Conservation (phyloP, 2,113 vertebrate species). For the Todiramphus chloris region DNA sequence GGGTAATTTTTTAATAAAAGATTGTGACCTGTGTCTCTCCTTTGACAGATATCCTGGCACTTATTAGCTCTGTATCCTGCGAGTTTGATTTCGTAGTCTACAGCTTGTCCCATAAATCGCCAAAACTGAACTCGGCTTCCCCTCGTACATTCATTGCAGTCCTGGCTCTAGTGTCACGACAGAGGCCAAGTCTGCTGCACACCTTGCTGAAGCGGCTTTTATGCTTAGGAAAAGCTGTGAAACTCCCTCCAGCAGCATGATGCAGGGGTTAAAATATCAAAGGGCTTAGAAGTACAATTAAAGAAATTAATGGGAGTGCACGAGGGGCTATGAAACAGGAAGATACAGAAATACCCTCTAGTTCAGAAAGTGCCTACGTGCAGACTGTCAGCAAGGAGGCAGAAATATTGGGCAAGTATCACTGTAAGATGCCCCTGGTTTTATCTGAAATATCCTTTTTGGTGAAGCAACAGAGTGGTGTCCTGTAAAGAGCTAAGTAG, state of each 20-base stretch:
- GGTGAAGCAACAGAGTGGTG: background rate
- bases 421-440: background rate
- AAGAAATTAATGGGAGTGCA: background rate
- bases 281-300: background rate
- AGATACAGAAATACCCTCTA: background rate
- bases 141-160: background rate
- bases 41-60: background rate
- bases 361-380: background rate
- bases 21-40: background rate
- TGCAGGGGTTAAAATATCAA: background rate
- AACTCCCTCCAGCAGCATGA: background rate
- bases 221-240: background rate
- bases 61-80: background rate
- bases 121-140: background rate
- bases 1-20: background rate
- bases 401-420: background rate
- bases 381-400: background rate
- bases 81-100: background rate
- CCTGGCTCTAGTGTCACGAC: background rate
- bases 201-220: background rate
- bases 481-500: conserved; percentile 25
- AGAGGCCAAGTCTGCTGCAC: background rate
- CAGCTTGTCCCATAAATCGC: background rate
- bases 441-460: background rate
- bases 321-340: background rate